phyloP scores from a whole-genome alignment of 2,888 invertebrate genomes.

The Phalera bucephala region DNA sequence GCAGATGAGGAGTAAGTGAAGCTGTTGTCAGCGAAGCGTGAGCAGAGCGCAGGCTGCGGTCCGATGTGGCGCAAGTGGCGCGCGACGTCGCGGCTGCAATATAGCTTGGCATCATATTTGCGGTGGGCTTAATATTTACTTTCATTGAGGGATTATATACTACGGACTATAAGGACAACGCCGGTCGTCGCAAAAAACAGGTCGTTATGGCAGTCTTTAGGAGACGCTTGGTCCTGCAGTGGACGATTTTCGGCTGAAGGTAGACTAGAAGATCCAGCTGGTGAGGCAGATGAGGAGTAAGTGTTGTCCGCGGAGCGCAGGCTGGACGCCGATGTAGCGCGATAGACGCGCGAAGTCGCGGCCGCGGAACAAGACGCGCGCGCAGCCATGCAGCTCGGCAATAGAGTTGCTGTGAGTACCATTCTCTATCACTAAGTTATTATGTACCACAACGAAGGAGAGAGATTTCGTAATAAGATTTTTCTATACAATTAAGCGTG shows the following conservation, averaged over 20 bases:
- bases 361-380: conserved; percentile 52
- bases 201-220: too few relatives aligned
- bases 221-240: too few relatives aligned
- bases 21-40: conserved; percentile 49
- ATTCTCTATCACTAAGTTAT: too few relatives aligned
- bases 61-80: conserved; percentile 46
- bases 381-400: conserved; percentile 58
- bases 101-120: conserved; percentile 57
- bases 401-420: conserved; percentile 62
- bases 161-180: too few relatives aligned
- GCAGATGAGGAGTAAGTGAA: conserved; percentile 61
- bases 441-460: too few relatives aligned
- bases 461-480: too few relatives aligned
- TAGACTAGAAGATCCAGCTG: too few relatives aligned
- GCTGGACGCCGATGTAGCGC: conserved; percentile 46
- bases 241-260: too few relatives aligned
- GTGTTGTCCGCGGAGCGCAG: conserved; percentile 56
- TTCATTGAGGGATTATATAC: too few relatives aligned
- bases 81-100: conserved; percentile 50
- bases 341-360: conserved; percentile 48
- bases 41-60: conserved; percentile 51
- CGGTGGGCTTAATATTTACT: conserved; percentile 60
- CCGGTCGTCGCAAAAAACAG: too few relatives aligned
- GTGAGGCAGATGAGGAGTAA: conserved; percentile 61
- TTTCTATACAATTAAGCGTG: too few relatives aligned